These are phyloP conservation scores for Holothuria glaberrima DNA, from an alignment of 35 echinoderm and acorn worm species.

Conservation along the genomic window DNA sequence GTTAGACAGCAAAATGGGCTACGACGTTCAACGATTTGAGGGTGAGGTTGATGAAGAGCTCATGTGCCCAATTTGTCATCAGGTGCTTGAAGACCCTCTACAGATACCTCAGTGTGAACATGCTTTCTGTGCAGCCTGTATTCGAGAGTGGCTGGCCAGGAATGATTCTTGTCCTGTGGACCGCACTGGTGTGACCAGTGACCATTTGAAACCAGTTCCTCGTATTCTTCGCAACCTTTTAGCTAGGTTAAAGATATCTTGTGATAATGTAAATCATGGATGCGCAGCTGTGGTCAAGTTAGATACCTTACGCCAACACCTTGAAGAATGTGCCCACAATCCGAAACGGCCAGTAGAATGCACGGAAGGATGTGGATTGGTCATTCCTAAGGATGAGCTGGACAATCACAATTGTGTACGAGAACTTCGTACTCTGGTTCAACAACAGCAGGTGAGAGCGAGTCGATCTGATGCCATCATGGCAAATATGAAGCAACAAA, in stretches of 20 bases:
- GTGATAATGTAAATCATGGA: constrained; percentile 88
- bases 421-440: constrained; percentile 77
- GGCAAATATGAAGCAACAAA: constrained; percentile 70
- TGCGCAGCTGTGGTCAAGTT: constrained; percentile 83
- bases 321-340: constrained; percentile 94
- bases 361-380: constrained; percentile 87
- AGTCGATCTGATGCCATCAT: constrained; percentile 73
- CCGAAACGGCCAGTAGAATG: constrained; percentile 96
- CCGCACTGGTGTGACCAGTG: constrained; percentile 80
- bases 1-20: constrained; percentile 74
- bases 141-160: constrained; percentile 87
- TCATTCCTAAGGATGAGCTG: constrained; percentile 97
- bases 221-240: constrained; percentile 93
- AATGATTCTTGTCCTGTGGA: constrained; percentile 95
- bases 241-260: constrained; percentile 82
- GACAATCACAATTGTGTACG: constrained; percentile 92
- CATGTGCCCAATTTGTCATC: constrained; percentile 96
- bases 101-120: constrained; percentile 97
- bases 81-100: constrained; percentile 90
- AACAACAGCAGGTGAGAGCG: constrained; percentile 77
- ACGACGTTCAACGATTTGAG: constrained; percentile 88
- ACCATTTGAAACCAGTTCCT: constrained; percentile 94
- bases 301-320: constrained; percentile 80
- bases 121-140: constrained; percentile 93
- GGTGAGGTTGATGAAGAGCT: constrained; percentile 98